Base-by-base conservation (phyloP, 2,113 vertebrate species). In the Oophaga pumilio region DNA sequence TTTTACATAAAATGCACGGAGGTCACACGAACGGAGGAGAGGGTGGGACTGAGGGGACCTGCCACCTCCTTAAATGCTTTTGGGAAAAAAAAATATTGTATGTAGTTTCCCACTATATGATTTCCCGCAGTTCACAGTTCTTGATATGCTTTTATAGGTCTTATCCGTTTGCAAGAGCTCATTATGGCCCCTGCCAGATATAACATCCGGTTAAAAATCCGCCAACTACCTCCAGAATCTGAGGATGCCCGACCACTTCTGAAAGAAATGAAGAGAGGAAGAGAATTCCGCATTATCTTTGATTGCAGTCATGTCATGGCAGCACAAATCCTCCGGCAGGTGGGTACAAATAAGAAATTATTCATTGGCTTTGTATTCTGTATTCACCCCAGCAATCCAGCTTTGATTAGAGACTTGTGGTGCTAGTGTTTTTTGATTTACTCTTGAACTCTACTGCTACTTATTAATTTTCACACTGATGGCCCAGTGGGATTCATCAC, bases 251-350 rank as follows among this genome's bases (percentile, higher is more conserved):
- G 98, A 50, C 98, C 98, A 0, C 95, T 99, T 86, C 96, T 99
- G 20, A 99, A 99, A 92, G 98, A 99, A 93, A 99, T 99, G 98
- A 99, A 99, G 91, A 92, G 97, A 17, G 96, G 97, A 91, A 89
- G 97, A 82, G 98, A 99, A 84, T 99, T 99, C 80, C 97, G 98
- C 86, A 99, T 99, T 90, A 99, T 99, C 93, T 99, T 99, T 0
- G 98, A 99, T 93, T 99, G 98, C 92, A 97, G 96, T 91, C 97
- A 99, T 86, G 92, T 94, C 22, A 99, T 98, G 97, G 98, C 98
- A 0, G 98, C 97, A n/a, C 97, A 98, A 94, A 96, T 99, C 90
- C 96, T 99, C 88, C 98, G 96, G 93, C 98, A 99, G 96, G 98
- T 99, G 73, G 71, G 94, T 86, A 83, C 81, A 26, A 14, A 68